Percentiles rank a stretch among this genome's conserved stretches.
Conservation (phyloP, 2,888 invertebrate genomes). For the Kryphioiulus occultus region DNA sequence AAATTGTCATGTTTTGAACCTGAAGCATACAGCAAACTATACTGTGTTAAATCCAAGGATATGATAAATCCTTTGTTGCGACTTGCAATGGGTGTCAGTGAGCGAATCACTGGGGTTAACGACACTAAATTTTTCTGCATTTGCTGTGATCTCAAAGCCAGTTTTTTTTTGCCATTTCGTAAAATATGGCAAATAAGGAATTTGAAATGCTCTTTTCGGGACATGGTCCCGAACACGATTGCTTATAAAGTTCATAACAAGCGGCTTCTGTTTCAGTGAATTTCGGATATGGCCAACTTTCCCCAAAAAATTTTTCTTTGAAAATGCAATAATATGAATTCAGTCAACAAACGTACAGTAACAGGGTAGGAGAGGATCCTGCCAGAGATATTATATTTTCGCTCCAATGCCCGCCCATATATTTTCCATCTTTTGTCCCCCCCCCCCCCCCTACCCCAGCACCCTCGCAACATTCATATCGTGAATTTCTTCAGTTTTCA, state of each 20-base stretch:
- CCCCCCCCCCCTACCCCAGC: background rate
- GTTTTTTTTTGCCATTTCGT: too few species aligned
- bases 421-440: constrained; percentile 3
- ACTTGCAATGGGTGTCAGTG: too few species aligned
- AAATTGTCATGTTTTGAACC: too few species aligned
- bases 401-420: background rate
- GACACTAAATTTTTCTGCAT: too few species aligned
- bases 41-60: too few species aligned
- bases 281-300: background rate
- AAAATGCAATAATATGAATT: background rate
- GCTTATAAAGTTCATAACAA: background rate
- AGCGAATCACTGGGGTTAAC: too few species aligned
- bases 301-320: background rate
- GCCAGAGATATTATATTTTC: constrained; percentile 20
- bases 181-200: too few species aligned
- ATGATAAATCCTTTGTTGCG: too few species aligned
- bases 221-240: background rate
- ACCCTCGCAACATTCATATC: background rate
- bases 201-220: background rate
- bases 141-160: too few species aligned
- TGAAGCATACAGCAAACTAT: too few species aligned
- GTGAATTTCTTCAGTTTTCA: background rate
- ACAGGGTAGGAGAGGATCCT: background rate
- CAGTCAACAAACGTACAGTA: background rate
- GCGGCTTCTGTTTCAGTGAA: background rate